A percentile compares a stretch with the other conserved stretches of the same genome.
phyloP scores from a whole-genome alignment of 2,797 vertebrate genomes.

The Borostomias antarcticus region DNA sequence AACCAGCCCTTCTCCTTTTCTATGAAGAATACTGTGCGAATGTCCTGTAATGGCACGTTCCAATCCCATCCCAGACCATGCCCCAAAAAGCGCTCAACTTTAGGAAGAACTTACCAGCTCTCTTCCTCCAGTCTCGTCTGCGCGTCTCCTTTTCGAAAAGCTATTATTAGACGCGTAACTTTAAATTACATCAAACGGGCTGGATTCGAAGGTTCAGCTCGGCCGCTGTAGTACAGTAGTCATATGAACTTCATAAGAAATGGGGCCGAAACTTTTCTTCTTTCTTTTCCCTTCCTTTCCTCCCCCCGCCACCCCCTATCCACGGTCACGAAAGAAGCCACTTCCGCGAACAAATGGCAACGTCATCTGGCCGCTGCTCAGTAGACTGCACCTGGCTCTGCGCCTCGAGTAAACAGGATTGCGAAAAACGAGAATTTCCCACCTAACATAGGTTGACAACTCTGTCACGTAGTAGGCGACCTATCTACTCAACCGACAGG shows the following conservation, averaged over 20 bases:
- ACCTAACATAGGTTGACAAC: too few relatives aligned
- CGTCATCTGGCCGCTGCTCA: constrained; percentile 69
- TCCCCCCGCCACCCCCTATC: constrained; percentile 52
- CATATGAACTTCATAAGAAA: constrained; percentile 49
- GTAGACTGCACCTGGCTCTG: constrained; percentile 58
- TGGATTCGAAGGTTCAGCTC: constrained; percentile 21
- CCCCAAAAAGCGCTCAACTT: constrained; percentile 66
- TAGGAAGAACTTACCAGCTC: constrained; percentile 77
- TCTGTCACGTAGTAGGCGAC: too few relatives aligned
- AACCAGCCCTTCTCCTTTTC: not conserved
- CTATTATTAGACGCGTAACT: constrained; percentile 36
- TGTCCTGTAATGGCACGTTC: not conserved
- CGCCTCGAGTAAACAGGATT: constrained; percentile 29
- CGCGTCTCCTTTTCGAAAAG: constrained; percentile 48
- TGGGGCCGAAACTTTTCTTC: constrained; percentile 61
- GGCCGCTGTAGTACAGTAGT: constrained; percentile 12
- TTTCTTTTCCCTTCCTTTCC: constrained; percentile 61
- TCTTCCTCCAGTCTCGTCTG: constrained; percentile 59
- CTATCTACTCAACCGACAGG: too few relatives aligned
- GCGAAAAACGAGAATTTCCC: constrained; percentile 38
- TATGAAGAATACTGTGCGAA: not conserved
- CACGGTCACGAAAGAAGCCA: constrained; percentile 72
- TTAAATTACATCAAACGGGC: constrained; percentile 38
- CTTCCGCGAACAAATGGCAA: constrained; percentile 79
- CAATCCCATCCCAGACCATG: constrained; percentile 33